These are phyloP conservation scores for Callipepla squamata DNA, from an alignment of 2,113 vertebrate genomes.

Conservation along the genomic window DNA sequence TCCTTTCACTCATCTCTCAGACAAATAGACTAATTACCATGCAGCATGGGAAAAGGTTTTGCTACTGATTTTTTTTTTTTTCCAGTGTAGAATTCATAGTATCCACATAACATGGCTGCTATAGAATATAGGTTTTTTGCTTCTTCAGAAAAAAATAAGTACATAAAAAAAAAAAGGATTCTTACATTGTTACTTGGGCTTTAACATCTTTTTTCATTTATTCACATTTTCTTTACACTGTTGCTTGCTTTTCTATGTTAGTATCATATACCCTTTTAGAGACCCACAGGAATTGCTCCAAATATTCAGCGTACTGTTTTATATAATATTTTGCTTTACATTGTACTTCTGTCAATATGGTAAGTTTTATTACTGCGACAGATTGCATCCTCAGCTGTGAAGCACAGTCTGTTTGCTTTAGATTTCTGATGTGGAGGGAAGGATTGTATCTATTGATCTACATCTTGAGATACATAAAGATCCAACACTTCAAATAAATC, in stretches of 20 bases:
- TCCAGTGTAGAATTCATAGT: not conserved
- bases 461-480: not conserved
- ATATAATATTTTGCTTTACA: not conserved
- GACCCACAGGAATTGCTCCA: not conserved
- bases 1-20: not conserved
- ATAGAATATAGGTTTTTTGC: not conserved
- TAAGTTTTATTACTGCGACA: not conserved
- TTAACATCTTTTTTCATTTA: not conserved
- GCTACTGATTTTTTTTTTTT: not conserved
- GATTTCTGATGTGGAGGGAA: not conserved
- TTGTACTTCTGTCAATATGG: not conserved
- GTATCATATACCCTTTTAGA: not conserved
- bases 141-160: not conserved
- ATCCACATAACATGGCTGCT: not conserved
- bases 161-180: not conserved
- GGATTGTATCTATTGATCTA: not conserved
- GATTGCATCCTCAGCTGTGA: not conserved
- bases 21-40: not conserved
- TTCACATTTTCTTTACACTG: not conserved
- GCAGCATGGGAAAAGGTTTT: not conserved
- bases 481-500: not conserved
- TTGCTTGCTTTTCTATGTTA: not conserved
- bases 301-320: constrained; percentile 2
- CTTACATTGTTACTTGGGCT: not conserved
- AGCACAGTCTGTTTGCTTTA: not conserved